Conservation (phyloP, 2,888 invertebrate species). For the Pomacea canaliculata region DNA sequence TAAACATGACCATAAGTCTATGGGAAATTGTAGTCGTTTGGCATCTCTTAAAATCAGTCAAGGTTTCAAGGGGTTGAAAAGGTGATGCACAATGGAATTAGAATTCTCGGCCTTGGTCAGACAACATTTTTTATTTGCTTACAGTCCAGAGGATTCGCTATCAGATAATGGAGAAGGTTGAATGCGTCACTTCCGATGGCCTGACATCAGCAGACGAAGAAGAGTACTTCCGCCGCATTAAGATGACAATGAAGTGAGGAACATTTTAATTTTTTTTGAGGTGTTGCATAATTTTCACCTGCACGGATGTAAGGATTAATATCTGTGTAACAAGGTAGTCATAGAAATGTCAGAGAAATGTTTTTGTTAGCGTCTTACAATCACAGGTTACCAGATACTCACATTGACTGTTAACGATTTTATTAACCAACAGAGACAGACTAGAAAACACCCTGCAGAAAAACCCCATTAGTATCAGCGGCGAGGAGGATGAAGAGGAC, state of each 20-base stretch:
- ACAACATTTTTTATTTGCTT: not conserved
- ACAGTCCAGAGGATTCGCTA: slow-evolving; percentile 32
- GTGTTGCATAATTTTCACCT: not conserved
- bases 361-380: too few species aligned
- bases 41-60: too few species aligned
- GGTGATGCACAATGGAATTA: too few species aligned
- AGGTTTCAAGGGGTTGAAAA: too few species aligned
- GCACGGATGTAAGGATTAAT: not conserved
- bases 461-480: not conserved
- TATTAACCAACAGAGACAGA: not conserved
- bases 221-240: slow-evolving; percentile 30
- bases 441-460: slow-evolving; percentile 10
- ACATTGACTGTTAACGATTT: too few species aligned
- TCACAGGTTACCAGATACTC: too few species aligned
- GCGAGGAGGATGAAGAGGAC: slow-evolving; percentile 7
- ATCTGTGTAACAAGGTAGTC: not conserved
- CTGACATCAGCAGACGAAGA: slow-evolving; percentile 37
- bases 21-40: too few species aligned
- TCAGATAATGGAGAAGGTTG: slow-evolving; percentile 36
- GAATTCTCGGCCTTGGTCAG: too few species aligned
- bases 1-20: too few species aligned
- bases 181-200: slow-evolving; percentile 37
- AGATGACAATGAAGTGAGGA: slow-evolving; percentile 14
- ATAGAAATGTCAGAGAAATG: not conserved
- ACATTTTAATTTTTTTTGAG: too few species aligned